phyloP scores from a whole-genome alignment of 2,888 invertebrate species.

The Caenorhabditis sp. region DNA sequence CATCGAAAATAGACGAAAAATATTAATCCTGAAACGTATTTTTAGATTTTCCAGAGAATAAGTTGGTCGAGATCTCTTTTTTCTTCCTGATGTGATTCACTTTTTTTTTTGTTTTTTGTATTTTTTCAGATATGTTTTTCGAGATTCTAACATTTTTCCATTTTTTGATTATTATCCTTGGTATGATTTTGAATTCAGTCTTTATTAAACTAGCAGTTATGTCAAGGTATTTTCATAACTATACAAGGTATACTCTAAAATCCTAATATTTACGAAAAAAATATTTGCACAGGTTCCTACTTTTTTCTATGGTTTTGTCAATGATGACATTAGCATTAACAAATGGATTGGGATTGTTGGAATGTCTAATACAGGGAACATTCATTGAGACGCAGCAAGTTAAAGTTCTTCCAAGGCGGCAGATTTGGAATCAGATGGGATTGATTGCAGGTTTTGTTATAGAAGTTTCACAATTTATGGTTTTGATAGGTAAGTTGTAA shows the following conservation, averaged over 20 bases:
- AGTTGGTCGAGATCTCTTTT: too few species aligned
- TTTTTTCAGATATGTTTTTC: background rate
- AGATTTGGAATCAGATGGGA: background rate
- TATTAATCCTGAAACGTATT: too few species aligned
- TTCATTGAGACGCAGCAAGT: background rate
- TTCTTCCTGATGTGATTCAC: too few species aligned
- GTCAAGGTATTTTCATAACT: background rate
- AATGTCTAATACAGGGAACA: slow-evolving; percentile 1
- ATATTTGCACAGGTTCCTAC: background rate
- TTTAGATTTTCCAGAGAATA: too few species aligned
- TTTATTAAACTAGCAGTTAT: background rate
- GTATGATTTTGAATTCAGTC: background rate
- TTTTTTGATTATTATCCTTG: background rate
- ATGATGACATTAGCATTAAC: background rate
- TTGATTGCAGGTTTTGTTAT: background rate
- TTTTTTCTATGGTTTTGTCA: background rate
- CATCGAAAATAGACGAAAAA: too few species aligned
- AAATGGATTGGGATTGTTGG: background rate
- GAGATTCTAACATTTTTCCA: background rate
- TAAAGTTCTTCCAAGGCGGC: background rate
- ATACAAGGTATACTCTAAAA: background rate
- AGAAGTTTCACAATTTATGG: background rate
- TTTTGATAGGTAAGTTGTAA: background rate
- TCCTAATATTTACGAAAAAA: too few species aligned
- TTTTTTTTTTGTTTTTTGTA: too few species aligned